A percentile compares a stretch with the other conserved stretches of the same genome.
Conservation (phyloP, 2,113 vertebrate genomes). For the Ivindomyrus marchei region DNA sequence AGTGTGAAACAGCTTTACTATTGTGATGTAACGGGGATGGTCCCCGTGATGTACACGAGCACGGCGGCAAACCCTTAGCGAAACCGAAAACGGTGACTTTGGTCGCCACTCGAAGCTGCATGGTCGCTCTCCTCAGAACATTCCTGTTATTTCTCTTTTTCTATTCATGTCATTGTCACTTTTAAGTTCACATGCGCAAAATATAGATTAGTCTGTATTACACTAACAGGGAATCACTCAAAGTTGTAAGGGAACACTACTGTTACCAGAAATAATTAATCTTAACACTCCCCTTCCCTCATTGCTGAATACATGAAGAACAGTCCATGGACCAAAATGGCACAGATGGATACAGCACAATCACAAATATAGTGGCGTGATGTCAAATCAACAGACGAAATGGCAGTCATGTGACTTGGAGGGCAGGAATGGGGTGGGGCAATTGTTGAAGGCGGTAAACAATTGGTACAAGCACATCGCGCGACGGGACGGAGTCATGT, state of each 20-base stretch:
- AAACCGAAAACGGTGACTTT: background rate
- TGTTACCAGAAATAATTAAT: background rate
- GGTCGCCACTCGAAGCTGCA: slow-evolving; percentile 5
- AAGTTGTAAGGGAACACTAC: background rate
- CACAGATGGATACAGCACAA: slow-evolving; percentile 31
- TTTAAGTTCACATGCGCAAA: background rate
- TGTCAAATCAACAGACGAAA: slow-evolving; percentile 38
- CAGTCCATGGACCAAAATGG: slow-evolving; percentile 21
- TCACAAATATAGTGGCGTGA: slow-evolving; percentile 19
- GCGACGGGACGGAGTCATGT: slow-evolving; percentile 40
- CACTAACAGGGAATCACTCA: background rate
- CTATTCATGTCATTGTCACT: background rate
- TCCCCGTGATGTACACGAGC: background rate
- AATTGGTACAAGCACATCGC: slow-evolving; percentile 48
- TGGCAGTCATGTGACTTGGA: slow-evolving; percentile 28
- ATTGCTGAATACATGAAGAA: background rate
- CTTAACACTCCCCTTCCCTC: background rate
- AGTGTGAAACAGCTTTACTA: background rate
- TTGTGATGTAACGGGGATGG: background rate
- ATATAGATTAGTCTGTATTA: background rate
- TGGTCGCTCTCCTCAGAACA: slow-evolving; percentile 12
- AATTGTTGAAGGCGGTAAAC: slow-evolving; percentile 30
- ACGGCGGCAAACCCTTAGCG: background rate
- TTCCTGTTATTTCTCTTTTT: background rate
- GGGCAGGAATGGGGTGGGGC: background rate